Evolutionary conservation across 2,797 vertebrate genomes (phyloP).

Genomic region (Coluber constrictor): DNA sequence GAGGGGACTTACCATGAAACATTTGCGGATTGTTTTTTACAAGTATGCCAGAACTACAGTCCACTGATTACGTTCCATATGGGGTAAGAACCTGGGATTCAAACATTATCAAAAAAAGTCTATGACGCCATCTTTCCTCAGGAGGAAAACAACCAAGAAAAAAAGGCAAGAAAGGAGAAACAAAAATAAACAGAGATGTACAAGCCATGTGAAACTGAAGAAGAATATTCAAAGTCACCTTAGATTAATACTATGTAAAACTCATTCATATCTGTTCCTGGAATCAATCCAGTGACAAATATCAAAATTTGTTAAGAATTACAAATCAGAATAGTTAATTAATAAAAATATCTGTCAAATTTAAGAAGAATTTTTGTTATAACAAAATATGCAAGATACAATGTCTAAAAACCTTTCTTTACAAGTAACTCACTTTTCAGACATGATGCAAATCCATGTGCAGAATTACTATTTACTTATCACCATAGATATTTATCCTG

Average conservation of each 20-base stretch:
- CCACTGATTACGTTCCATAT: neutral
- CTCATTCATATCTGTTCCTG: neutral
- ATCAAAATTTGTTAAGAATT: neutral
- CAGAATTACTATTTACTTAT: neutral
- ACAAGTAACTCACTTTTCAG: neutral
- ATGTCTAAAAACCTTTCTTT: neutral
- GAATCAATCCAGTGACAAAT: neutral
- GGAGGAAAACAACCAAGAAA: neutral
- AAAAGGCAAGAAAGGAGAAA: neutral
- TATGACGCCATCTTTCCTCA: neutral
- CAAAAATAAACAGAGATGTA: neutral
- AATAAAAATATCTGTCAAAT: neutral
- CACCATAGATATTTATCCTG: no score
- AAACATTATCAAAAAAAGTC: neutral
- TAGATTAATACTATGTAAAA: neutral
- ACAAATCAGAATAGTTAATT: neutral
- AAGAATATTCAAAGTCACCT: neutral
- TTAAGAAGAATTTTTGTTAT: neutral
- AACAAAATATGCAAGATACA: neutral
- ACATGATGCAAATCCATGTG: neutral
- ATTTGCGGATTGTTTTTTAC: neutral
- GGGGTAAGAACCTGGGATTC: neutral
- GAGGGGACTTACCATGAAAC: neutral
- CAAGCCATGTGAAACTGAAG: neutral
- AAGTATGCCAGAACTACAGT: neutral